Percentiles rank a stretch among this genome's conserved stretches.
phyloP scores from a whole-genome alignment of 2,797 vertebrate genomes.

The Schizopygopsis malacanthus region DNA sequence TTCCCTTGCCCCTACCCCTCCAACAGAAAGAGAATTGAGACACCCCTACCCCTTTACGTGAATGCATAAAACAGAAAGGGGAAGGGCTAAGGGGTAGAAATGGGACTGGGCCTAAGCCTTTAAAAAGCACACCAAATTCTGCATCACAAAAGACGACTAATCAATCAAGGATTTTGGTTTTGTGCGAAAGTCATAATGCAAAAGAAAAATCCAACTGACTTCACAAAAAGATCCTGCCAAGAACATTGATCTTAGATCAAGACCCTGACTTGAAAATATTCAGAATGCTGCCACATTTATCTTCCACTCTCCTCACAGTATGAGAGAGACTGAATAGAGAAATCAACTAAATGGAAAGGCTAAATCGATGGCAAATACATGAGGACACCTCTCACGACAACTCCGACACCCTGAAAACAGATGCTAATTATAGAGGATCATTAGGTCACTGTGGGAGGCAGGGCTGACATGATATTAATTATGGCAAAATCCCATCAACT shows the following conservation, averaged over 20 bases:
- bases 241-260: slow-evolving; percentile 21
- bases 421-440: slow-evolving; percentile 44
- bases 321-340: slow-evolving; percentile 24
- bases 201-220: background rate
- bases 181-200: background rate
- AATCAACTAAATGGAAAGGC: slow-evolving; percentile 1
- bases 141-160: background rate
- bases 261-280: background rate
- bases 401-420: slow-evolving; percentile 38
- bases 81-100: too few species aligned
- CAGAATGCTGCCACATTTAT: background rate
- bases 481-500: slow-evolving; percentile 31
- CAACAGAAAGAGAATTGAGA: too few species aligned
- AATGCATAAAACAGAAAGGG: too few species aligned
- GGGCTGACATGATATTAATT: slow-evolving; percentile 45
- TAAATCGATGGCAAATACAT: slow-evolving; percentile 33
- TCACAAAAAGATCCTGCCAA: background rate
- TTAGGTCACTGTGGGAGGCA: slow-evolving; percentile 37
- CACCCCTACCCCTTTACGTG: too few species aligned
- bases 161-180: background rate
- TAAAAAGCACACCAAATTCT: background rate
- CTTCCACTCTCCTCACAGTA: background rate
- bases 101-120: too few species aligned
- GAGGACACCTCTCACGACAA: slow-evolving; percentile 26
- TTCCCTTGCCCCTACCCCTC: too few species aligned